A percentile compares a stretch with the other conserved stretches of the same genome.
phyloP scores from a whole-genome alignment of 2,113 vertebrate species.

The Thinocorus orbignyianus region DNA sequence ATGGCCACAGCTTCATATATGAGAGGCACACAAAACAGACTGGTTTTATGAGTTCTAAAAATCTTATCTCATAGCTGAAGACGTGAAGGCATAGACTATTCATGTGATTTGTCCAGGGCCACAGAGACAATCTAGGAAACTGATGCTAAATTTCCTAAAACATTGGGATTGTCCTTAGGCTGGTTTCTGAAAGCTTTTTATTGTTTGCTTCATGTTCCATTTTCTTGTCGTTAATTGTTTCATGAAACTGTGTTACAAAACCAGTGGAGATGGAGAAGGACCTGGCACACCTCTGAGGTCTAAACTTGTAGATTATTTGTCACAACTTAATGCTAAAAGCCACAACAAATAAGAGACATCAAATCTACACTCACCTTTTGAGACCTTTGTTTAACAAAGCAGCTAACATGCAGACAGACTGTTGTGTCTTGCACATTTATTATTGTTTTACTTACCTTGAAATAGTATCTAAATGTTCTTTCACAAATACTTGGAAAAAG shows the following conservation, averaged over 20 bases:
- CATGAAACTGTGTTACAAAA: not conserved
- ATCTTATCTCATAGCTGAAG: not conserved
- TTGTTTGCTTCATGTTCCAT: not conserved
- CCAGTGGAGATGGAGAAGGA: not conserved
- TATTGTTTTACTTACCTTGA: not conserved
- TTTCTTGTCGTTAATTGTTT: not conserved
- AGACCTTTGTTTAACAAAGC: not conserved
- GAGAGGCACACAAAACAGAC: not conserved
- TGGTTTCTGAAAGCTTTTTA: not conserved
- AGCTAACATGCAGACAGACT: not conserved
- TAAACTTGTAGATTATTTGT: not conserved
- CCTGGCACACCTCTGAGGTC: not conserved
- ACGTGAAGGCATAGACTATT: not conserved
- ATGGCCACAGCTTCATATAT: not conserved
- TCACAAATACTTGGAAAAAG: not conserved
- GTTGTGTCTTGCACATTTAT: not conserved
- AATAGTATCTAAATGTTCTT: not conserved
- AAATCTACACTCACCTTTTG: not conserved
- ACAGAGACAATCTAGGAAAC: not conserved
- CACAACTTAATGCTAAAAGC: not conserved
- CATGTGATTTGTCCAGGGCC: not conserved
- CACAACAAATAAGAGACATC: not conserved
- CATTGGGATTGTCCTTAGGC: not conserved
- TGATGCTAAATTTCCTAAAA: not conserved
- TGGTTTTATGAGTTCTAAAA: not conserved